Evolutionary conservation across 2,113 vertebrate genomes (phyloP).

Genomic region (Marcusenius ussheri): DNA sequence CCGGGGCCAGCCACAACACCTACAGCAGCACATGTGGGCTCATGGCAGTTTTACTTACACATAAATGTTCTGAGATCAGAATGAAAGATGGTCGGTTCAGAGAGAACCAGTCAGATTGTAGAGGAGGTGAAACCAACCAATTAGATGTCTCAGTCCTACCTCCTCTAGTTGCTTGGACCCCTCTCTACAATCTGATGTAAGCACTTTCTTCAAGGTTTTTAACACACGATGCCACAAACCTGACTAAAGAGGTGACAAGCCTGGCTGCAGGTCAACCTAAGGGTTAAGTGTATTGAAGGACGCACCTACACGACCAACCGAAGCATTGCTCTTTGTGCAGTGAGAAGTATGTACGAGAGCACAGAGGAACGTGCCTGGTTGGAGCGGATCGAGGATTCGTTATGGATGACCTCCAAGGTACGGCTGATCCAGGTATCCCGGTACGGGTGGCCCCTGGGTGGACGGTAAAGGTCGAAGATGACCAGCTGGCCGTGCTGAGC

Average conservation of each 20-base stretch:
- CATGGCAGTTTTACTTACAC: neutral
- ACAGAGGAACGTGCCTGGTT: conserved; percentile 59
- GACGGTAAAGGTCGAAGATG: conserved; percentile 75
- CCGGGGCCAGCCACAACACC: conserved; percentile 72
- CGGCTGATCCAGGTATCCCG: conserved; percentile 61
- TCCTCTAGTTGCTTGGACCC: no score
- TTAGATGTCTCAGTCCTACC: neutral
- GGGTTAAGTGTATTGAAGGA: neutral
- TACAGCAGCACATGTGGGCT: conserved; percentile 32
- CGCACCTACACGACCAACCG: neutral
- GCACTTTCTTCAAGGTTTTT: neutral
- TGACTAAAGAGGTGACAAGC: neutral
- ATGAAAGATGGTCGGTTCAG: neutral
- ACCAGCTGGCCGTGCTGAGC: conserved; percentile 57
- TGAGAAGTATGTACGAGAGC: neutral
- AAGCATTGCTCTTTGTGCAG: neutral
- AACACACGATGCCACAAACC: neutral
- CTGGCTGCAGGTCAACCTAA: neutral
- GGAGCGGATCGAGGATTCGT: conserved; percentile 61
- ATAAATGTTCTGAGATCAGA: neutral
- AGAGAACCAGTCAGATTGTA: neutral
- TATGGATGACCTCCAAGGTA: conserved; percentile 64
- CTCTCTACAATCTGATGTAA: neutral
- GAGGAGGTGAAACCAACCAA: neutral
- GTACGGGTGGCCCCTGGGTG: conserved; percentile 71